A percentile compares a stretch with the other conserved stretches of the same genome.
phyloP scores from a whole-genome alignment of 1,140 invertebrate genomes.

The Neodiprion fabricii region DNA sequence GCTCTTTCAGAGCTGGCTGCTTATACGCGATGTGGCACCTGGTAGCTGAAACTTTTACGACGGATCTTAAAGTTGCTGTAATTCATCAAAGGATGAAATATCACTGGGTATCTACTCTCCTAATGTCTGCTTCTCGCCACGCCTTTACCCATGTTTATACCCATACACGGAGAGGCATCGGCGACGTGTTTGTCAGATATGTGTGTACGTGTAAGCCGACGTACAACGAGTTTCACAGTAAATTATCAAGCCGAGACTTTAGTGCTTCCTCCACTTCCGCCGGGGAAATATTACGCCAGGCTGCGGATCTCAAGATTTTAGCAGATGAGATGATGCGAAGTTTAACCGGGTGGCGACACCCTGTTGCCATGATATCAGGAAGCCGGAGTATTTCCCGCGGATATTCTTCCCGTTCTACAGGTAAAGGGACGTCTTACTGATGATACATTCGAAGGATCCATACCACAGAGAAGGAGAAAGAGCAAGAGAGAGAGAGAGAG shows the following conservation, averaged over 20 bases:
- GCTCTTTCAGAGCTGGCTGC: too few species aligned
- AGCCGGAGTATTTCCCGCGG: too few species aligned
- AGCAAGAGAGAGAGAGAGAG: too few species aligned
- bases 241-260: constrained; percentile 2
- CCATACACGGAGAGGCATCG: not conserved
- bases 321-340: not conserved
- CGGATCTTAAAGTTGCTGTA: not conserved
- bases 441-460: too few species aligned
- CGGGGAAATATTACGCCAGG: constrained; percentile 2
- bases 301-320: constrained; percentile 1
- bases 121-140: not conserved
- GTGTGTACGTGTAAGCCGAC: not conserved
- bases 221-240: not conserved
- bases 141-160: not conserved
- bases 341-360: too few species aligned
- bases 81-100: constrained; percentile 4
- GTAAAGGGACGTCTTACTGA: too few species aligned
- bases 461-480: too few species aligned
- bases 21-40: too few species aligned
- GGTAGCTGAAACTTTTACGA: not conserved
- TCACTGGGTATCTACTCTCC: not conserved
- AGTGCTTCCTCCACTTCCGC: not conserved
- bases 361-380: too few species aligned
- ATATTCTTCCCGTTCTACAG: too few species aligned
- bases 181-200: not conserved